Evolutionary conservation across 2,113 vertebrate species (phyloP).

Genomic region (Thunnus maccoyii): DNA sequence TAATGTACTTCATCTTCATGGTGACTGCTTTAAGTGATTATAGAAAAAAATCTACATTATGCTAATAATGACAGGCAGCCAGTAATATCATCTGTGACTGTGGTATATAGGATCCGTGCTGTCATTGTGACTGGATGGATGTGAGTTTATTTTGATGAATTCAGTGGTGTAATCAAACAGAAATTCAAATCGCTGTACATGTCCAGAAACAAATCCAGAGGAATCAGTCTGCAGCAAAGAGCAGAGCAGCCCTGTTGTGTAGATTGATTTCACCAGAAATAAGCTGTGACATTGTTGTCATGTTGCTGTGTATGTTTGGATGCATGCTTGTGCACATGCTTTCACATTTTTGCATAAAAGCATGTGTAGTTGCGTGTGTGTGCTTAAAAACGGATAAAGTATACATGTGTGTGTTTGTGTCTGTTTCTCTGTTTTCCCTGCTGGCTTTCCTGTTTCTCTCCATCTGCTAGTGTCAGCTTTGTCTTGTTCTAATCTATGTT

Average conservation of each 20-base stretch:
- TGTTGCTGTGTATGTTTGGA: neutral
- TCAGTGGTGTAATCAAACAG: constrained; percentile 22
- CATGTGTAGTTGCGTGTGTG: neutral
- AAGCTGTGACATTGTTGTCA: neutral
- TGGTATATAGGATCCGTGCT: constrained; percentile 1
- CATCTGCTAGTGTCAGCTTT: neutral
- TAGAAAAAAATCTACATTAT: constrained; percentile 9
- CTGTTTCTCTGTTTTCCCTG: constrained; percentile 13
- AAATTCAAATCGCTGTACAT: neutral
- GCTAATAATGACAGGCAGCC: constrained; percentile 28
- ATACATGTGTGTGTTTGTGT: constrained; percentile 15
- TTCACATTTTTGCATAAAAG: neutral
- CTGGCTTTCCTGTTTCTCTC: constrained; percentile 22
- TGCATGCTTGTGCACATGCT: neutral
- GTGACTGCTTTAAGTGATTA: constrained; percentile 12
- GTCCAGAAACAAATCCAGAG: neutral
- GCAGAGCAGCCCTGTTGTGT: neutral
- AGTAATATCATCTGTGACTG: constrained; percentile 22
- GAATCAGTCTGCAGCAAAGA: neutral
- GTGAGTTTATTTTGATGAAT: constrained; percentile 22
- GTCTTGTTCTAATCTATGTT: constrained; percentile 30
- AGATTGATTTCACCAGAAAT: constrained; percentile 15
- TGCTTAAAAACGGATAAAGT: neutral
- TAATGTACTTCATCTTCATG: constrained; percentile 12
- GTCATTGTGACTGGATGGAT: constrained; percentile 16